Conservation (phyloP, 2,113 vertebrate genomes). For the Toxotes chatareus region DNA sequence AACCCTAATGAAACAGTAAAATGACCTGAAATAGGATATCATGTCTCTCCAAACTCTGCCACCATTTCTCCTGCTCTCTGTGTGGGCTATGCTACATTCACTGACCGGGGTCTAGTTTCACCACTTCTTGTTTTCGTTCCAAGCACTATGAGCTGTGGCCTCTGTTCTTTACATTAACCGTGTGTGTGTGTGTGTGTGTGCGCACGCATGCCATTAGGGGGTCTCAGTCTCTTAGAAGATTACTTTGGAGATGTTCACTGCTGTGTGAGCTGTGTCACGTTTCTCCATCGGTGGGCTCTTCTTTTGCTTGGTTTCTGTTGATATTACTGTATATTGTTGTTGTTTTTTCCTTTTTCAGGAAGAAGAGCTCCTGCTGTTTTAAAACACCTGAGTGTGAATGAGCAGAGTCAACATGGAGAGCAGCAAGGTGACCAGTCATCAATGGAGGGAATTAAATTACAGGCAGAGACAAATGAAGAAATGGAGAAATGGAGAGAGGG, state of each 20-base stretch:
- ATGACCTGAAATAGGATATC: constrained; percentile 67
- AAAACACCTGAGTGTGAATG: background rate
- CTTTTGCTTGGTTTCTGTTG: constrained; percentile 12
- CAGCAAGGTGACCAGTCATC: constrained; percentile 78
- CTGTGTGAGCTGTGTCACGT: constrained; percentile 51
- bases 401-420: constrained; percentile 75
- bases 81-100: constrained; percentile 62
- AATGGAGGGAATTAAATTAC: background rate
- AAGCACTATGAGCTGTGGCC: constrained; percentile 15
- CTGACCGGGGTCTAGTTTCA: constrained; percentile 68
- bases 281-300: constrained; percentile 23
- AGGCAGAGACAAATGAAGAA: background rate
- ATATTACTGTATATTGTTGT: background rate
- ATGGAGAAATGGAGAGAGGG: background rate
- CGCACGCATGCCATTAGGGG: constrained; percentile 30
- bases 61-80: constrained; percentile 64
- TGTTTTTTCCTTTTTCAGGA: constrained; percentile 50
- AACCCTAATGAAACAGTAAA: constrained; percentile 44
- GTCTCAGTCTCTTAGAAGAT: constrained; percentile 54
- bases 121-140: constrained; percentile 45
- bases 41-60: constrained; percentile 61
- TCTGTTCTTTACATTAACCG: constrained; percentile 40
- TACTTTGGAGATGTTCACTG: constrained; percentile 33
- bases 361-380: constrained; percentile 21
- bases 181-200: constrained; percentile 20